Conservation (phyloP, 1,140 invertebrate genomes). For the Drosophila persimilis region DNA sequence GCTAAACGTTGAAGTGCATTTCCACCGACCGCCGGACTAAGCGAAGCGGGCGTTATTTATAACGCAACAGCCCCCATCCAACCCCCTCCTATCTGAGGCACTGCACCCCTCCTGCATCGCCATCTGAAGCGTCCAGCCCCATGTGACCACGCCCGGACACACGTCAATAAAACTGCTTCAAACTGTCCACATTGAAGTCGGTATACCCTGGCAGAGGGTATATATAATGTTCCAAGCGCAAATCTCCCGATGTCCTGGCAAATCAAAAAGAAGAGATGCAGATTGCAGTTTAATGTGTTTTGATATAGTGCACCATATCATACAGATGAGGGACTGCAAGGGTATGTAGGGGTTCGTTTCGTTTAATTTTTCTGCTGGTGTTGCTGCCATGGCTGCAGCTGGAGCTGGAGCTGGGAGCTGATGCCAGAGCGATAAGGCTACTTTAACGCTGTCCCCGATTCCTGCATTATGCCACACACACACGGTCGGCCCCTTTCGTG, state of each 20-base stretch:
- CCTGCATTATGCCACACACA: conserved; percentile 73
- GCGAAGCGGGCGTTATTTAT: conserved; percentile 69
- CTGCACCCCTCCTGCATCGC: background rate
- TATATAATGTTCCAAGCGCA: too few species aligned
- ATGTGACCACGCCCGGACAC: conserved; percentile 71
- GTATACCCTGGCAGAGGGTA: too few species aligned
- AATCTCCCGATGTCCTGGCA: too few species aligned
- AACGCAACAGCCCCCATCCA: conserved; percentile 57
- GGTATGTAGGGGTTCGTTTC: too few species aligned
- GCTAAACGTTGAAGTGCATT: conserved; percentile 63
- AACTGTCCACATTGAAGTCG: conserved; percentile 72
- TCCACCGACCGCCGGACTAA: conserved; percentile 35
- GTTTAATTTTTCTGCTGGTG: conserved; percentile 1
- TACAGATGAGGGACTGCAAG: too few species aligned
- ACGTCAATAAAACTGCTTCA: conserved; percentile 80
- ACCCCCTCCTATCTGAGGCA: background rate
- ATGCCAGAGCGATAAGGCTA: conserved; percentile 70
- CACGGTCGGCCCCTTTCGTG: conserved; percentile 76
- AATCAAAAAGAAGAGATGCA: too few species aligned
- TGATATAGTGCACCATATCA: too few species aligned
- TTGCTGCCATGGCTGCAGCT: conserved; percentile 20
- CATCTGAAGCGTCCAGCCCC: background rate
- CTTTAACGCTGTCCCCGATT: conserved; percentile 79
- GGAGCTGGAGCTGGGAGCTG: conserved; percentile 51
- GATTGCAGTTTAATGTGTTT: too few species aligned